Conservation (phyloP, 1,140 invertebrate genomes). For the Holotrichia oblita region DNA sequence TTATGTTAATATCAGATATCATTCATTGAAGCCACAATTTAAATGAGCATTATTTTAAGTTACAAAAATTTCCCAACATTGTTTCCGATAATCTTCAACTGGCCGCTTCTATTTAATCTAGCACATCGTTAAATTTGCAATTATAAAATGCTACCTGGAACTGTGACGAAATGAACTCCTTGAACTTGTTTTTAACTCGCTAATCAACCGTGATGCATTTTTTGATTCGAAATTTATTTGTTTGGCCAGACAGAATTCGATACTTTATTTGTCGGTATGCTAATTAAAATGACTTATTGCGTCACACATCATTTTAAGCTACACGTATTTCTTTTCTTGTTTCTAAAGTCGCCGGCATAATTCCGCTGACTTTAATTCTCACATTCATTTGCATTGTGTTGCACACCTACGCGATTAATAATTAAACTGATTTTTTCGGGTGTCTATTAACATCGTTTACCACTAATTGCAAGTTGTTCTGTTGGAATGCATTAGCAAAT, state of each 20-base stretch:
- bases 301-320: not conserved
- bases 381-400: not conserved
- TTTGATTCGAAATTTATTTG: not conserved
- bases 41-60: too few relatives aligned
- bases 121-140: slow-evolving; percentile 4
- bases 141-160: slow-evolving; percentile 13
- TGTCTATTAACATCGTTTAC: not conserved
- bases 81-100: not conserved
- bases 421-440: not conserved
- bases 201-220: not conserved
- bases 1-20: too few relatives aligned
- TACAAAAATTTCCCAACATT: not conserved
- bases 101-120: not conserved
- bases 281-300: not conserved
- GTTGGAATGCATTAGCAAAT: not conserved
- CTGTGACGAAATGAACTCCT: not conserved
- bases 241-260: slow-evolving; percentile 7
- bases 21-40: too few relatives aligned
- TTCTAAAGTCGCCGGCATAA: not conserved
- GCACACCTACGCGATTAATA: not conserved
- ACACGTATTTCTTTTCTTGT: not conserved
- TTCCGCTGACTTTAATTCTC: not conserved
- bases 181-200: slow-evolving; percentile 1
- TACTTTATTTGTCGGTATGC: not conserved
- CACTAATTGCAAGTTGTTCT: not conserved